Conservation (phyloP, 2,113 vertebrate species). For the Balaeniceps rex region DNA sequence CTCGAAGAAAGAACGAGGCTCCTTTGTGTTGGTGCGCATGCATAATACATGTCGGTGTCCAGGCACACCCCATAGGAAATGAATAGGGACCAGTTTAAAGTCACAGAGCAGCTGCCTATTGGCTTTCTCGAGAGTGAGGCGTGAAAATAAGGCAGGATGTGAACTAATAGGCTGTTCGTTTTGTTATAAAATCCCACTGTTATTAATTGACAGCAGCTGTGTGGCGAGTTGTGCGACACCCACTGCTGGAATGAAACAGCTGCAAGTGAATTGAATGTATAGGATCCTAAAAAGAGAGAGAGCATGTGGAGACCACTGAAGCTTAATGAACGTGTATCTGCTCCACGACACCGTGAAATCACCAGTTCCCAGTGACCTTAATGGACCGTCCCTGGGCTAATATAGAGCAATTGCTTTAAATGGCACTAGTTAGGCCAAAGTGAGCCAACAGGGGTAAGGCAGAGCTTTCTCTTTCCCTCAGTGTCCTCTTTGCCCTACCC, state of each 20-base stretch:
- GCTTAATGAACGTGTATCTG: neutral
- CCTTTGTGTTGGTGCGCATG: slow-evolving; percentile 1
- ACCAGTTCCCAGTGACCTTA: neutral
- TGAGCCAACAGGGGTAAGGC: neutral
- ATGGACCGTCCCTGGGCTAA: neutral
- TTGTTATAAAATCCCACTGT: neutral
- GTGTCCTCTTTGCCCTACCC: neutral
- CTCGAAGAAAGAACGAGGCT: neutral
- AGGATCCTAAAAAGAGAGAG: neutral
- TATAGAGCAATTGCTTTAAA: neutral
- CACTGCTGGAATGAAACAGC: neutral
- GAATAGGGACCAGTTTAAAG: slow-evolving; percentile 26
- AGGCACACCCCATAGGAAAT: neutral
- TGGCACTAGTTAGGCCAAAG: neutral
- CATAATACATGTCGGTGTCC: neutral
- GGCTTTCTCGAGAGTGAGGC: neutral
- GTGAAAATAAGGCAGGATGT: neutral
- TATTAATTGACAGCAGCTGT: slow-evolving; percentile 33
- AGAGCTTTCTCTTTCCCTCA: neutral
- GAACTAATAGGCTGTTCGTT: neutral
- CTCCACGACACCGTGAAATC: neutral
- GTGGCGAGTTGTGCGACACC: neutral
- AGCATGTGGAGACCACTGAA: neutral
- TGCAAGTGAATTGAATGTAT: neutral
- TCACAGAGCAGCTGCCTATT: slow-evolving; percentile 44